Percentiles rank a stretch among this genome's conserved stretches.
phyloP scores from a whole-genome alignment of 2,888 invertebrate species.

The Pycnomerus fuliginosus region DNA sequence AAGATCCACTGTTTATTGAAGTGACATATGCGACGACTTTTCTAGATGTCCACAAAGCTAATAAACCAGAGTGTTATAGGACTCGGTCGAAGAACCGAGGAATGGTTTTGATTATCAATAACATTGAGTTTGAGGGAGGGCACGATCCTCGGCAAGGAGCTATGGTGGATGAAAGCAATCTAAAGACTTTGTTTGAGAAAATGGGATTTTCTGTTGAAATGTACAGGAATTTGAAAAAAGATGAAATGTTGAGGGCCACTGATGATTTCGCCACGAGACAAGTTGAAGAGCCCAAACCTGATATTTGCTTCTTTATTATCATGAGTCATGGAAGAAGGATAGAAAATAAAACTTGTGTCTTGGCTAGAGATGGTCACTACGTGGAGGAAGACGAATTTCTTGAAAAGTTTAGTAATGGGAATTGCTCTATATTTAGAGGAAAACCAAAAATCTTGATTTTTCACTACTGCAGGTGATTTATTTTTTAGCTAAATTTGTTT shows the following conservation, averaged over 20 bases:
- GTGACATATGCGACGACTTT: slow-evolving; percentile 16
- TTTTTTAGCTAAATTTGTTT: too few relatives aligned
- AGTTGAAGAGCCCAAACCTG: not conserved
- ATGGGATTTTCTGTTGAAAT: not conserved
- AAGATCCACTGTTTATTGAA: too few relatives aligned
- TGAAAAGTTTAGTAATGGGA: not conserved
- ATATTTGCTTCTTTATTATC: not conserved
- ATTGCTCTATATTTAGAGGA: not conserved
- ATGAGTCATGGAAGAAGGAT: not conserved
- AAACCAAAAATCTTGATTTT: not conserved
- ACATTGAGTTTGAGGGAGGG: slow-evolving; percentile 39
- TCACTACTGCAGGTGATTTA: not conserved
- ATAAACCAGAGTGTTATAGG: slow-evolving; percentile 27
- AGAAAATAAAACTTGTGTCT: not conserved
- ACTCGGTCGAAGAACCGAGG: slow-evolving; percentile 41
- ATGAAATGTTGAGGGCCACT: not conserved
- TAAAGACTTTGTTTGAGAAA: not conserved
- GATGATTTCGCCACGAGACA: not conserved
- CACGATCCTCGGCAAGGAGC: not conserved
- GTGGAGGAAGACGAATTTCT: not conserved
- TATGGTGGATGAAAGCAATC: not conserved
- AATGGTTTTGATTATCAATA: slow-evolving; percentile 46
- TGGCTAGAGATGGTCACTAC: not conserved
- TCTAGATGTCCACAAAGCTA: slow-evolving; percentile 12
- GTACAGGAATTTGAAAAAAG: not conserved